These are phyloP conservation scores for Darevskia nairensis DNA, from an alignment of 2,797 vertebrate genomes.

Conservation along the genomic window DNA sequence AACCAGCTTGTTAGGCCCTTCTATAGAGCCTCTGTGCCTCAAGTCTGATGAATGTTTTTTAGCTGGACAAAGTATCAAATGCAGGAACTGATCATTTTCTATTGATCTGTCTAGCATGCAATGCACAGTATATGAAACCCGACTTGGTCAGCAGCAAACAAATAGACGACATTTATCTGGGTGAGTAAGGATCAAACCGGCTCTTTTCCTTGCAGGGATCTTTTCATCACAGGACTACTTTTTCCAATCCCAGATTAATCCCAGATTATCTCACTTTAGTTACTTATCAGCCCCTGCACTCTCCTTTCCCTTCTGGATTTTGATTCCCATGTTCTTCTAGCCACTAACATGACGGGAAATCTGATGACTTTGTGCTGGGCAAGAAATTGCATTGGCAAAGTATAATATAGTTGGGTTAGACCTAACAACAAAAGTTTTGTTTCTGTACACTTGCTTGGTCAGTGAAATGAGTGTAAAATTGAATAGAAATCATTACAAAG, in stretches of 20 bases:
- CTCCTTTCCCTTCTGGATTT: neutral
- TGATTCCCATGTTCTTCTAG: neutral
- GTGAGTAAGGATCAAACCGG: neutral
- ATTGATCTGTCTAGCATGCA: neutral
- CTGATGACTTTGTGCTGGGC: neutral
- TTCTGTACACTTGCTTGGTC: no score
- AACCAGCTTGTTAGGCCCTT: neutral
- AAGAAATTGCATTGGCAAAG: no score
- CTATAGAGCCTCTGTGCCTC: accelerated
- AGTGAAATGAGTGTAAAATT: no score
- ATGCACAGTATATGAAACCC: neutral
- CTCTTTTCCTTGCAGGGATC: neutral
- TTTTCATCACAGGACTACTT: no score
- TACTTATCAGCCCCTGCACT: neutral
- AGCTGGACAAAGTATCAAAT: neutral
- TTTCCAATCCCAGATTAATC: neutral
- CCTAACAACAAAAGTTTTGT: no score
- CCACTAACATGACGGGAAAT: neutral
- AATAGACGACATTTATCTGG: neutral
- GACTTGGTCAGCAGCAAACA: neutral
- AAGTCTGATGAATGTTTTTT: neutral
- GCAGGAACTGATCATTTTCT: neutral
- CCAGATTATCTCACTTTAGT: neutral
- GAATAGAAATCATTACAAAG: no score
- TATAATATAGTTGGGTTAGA: no score